Evolutionary conservation across 2,797 vertebrate species (phyloP).

Genomic region (Macrochelys suwanniensis): DNA sequence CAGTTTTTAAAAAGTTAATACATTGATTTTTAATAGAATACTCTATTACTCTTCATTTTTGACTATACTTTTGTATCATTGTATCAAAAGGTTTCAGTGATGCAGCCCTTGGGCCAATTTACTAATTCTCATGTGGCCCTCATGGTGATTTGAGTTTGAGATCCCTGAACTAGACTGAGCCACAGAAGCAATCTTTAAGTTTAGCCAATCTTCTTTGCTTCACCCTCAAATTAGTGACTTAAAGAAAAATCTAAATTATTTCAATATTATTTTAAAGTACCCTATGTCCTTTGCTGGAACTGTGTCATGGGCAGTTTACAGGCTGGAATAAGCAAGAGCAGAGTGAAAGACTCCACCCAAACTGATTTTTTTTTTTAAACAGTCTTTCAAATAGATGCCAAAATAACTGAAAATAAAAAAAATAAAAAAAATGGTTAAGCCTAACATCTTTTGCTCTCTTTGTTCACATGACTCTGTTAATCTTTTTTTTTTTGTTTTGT

Average conservation of each 20-base stretch:
- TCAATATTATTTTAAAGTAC: conserved; percentile 39
- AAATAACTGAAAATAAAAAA: conserved; percentile 8
- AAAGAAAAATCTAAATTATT: not conserved
- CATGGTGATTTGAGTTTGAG: too few relatives aligned
- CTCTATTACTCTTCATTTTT: too few relatives aligned
- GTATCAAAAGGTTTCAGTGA: too few relatives aligned
- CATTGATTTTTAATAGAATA: too few relatives aligned
- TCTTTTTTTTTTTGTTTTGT: not conserved
- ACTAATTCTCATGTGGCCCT: too few relatives aligned
- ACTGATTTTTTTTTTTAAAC: conserved; percentile 20
- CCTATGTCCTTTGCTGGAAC: conserved; percentile 39
- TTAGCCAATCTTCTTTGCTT: not conserved
- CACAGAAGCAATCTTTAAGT: not conserved
- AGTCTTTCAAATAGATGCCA: not conserved
- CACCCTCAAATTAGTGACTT: not conserved
- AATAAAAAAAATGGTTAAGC: not conserved
- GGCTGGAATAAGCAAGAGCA: conserved; percentile 39
- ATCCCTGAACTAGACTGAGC: not conserved
- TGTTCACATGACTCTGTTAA: not conserved
- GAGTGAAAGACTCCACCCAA: conserved; percentile 59
- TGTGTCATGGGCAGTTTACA: conserved; percentile 35
- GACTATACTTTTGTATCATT: too few relatives aligned
- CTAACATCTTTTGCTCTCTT: not conserved
- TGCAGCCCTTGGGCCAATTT: too few relatives aligned
- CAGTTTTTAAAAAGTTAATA: too few relatives aligned